Evolutionary conservation across 2,797 vertebrate species (phyloP).

Genomic region (Valencia hispanica): DNA sequence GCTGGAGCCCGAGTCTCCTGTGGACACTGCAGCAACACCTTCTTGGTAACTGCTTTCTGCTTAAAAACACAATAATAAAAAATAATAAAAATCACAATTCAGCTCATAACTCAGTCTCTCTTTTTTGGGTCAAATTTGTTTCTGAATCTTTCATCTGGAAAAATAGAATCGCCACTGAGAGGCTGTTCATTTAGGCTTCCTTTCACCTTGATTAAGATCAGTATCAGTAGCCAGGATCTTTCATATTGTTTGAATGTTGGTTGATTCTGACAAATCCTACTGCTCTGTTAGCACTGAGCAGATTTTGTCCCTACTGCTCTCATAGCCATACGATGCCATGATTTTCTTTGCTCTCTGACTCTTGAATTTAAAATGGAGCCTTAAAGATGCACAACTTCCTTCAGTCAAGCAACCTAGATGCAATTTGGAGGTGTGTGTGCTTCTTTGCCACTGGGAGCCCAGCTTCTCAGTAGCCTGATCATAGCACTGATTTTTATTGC

Average conservation of each 20-base stretch:
- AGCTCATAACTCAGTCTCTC: neutral
- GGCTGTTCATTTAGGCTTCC: neutral
- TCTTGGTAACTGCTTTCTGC: conserved; percentile 83
- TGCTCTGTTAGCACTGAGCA: neutral
- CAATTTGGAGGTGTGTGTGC: neutral
- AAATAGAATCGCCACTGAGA: neutral
- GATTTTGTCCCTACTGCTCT: too few species aligned
- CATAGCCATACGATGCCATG: too few species aligned
- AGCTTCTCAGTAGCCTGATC: too few species aligned
- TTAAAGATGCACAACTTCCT: neutral
- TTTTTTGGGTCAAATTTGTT: neutral
- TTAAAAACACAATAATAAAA: conserved; percentile 2
- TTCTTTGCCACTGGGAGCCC: too few species aligned
- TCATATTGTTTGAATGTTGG: neutral
- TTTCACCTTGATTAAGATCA: neutral
- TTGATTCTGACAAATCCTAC: neutral
- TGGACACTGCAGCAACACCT: conserved; percentile 94
- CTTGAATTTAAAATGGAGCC: neutral
- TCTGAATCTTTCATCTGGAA: neutral
- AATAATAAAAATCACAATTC: neutral
- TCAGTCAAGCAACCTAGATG: neutral
- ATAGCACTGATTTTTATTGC: too few species aligned
- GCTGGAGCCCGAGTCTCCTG: conserved; percentile 91
- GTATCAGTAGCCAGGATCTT: neutral
- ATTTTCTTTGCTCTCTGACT: neutral